phyloP scores from a whole-genome alignment of 2,888 invertebrate genomes.

The Ochropleura plecta region DNA sequence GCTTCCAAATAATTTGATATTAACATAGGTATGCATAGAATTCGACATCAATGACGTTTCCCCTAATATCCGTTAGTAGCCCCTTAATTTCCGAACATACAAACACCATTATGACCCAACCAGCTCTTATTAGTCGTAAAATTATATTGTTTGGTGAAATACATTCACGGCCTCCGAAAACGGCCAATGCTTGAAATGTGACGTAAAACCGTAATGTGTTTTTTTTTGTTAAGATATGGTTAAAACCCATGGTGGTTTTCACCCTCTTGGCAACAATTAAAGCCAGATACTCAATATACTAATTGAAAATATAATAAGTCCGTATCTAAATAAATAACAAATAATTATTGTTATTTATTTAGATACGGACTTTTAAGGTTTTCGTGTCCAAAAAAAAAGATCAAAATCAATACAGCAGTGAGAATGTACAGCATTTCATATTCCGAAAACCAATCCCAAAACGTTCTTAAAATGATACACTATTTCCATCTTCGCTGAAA shows the following conservation, averaged over 20 bases:
- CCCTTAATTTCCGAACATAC: conserved; percentile 32
- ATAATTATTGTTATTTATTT: not conserved
- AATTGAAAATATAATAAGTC: too few species aligned
- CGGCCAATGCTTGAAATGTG: conserved; percentile 6
- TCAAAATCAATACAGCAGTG: not conserved
- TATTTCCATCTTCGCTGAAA: conserved; percentile 2
- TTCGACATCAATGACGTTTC: conserved; percentile 16
- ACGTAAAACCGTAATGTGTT: not conserved
- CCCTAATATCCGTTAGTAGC: conserved; percentile 26
- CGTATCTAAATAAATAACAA: too few species aligned
- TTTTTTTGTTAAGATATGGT: not conserved
- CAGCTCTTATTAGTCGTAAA: conserved; percentile 42
- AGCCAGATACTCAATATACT: too few species aligned
- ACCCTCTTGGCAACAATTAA: not conserved
- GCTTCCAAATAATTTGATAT: conserved; percentile 9
- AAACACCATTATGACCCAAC: conserved; percentile 25
- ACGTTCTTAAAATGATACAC: conserved; percentile 1
- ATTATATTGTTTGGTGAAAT: conserved; percentile 37
- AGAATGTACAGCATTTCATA: not conserved
- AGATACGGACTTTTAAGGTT: not conserved
- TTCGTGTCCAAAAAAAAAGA: not conserved
- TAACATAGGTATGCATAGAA: not conserved
- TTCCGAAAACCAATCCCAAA: conserved; percentile 3
- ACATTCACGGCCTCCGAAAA: conserved; percentile 26
- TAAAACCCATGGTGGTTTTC: too few species aligned